Percentiles rank a stretch among this genome's conserved stretches.
phyloP scores from a whole-genome alignment of 1,140 invertebrate genomes.

The Calliopsis andreniformis region DNA sequence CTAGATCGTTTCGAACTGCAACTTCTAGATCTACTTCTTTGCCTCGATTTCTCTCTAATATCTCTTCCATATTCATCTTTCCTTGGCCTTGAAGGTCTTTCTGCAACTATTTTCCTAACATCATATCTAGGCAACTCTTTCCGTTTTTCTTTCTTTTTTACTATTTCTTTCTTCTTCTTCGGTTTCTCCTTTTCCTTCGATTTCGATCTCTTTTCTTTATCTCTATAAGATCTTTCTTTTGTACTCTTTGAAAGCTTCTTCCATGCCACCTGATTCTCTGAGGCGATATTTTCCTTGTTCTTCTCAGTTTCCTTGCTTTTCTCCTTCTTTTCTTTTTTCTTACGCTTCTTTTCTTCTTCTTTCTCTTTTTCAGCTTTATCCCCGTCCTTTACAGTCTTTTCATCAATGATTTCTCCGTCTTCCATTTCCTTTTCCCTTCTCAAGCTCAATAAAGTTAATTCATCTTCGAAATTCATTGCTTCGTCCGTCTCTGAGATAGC shows the following conservation, averaged over 20 bases:
- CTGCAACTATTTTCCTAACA: conserved; percentile 88
- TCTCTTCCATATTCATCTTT: conserved; percentile 92
- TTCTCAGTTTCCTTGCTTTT: conserved; percentile 82
- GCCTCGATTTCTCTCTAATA: conserved; percentile 79
- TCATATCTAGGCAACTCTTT: conserved; percentile 92
- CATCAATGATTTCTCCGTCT: conserved; percentile 81
- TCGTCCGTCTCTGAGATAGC: conserved; percentile 78
- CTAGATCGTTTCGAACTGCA: conserved; percentile 55
- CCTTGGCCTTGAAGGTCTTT: conserved; percentile 84
- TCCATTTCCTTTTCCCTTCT: conserved; percentile 70
- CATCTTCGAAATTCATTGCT: conserved; percentile 78
- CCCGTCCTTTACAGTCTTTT: conserved; percentile 66
- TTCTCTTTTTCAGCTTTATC: conserved; percentile 62
- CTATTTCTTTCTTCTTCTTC: conserved; percentile 87
- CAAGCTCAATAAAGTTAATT: conserved; percentile 57
- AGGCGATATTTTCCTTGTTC: conserved; percentile 83
- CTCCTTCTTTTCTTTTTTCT: conserved; percentile 77
- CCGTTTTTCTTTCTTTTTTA: conserved; percentile 87
- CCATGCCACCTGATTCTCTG: conserved; percentile 83
- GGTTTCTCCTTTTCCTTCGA: conserved; percentile 78
- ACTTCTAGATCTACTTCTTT: conserved; percentile 75
- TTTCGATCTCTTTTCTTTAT: conserved; percentile 82
- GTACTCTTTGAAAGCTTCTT: conserved; percentile 91
- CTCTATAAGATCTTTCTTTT: conserved; percentile 91
- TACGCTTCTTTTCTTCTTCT: conserved; percentile 77